These are phyloP conservation scores for Lasiurus borealis DNA, from an alignment of 2,113 vertebrate species.

Conservation along the genomic window DNA sequence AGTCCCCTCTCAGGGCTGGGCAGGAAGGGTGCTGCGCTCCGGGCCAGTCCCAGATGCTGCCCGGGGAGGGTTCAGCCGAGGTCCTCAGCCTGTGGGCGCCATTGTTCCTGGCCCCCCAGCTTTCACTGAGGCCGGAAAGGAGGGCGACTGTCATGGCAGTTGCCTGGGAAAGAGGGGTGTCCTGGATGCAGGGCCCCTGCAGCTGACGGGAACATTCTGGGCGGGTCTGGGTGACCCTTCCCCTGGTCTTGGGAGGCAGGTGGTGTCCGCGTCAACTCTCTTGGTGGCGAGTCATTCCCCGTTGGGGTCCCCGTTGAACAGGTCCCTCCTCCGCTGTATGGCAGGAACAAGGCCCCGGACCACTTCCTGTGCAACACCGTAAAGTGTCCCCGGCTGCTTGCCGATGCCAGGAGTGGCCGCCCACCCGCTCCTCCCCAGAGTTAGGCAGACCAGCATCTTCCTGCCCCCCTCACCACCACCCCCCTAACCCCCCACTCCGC, in stretches of 20 bases:
- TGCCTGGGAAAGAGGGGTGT: background rate
- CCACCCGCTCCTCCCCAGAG: accelerated
- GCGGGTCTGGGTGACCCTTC: accelerated
- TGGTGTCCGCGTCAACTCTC: accelerated
- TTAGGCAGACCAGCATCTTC: background rate
- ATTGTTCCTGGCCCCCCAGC: accelerated
- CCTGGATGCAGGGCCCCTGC: accelerated
- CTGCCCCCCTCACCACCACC: too few relatives aligned
- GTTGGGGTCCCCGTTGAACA: background rate
- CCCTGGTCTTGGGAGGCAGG: background rate
- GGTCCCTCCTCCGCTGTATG: accelerated
- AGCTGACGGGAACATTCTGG: background rate
- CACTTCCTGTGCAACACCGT: accelerated
- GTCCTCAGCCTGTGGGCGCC: background rate
- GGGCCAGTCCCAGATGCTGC: background rate
- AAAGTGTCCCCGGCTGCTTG: background rate
- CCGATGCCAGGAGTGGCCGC: accelerated
- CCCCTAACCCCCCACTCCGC: too few relatives aligned
- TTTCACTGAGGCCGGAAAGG: accelerated
- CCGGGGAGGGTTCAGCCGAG: accelerated
- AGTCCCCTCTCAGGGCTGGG: background rate
- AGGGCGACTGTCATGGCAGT: accelerated
- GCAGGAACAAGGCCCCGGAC: accelerated
- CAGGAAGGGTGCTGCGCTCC: background rate
- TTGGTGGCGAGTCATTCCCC: background rate